Evolutionary conservation across 2,797 vertebrate genomes (phyloP).

Genomic region (Microctenopoma steveboyesi): DNA sequence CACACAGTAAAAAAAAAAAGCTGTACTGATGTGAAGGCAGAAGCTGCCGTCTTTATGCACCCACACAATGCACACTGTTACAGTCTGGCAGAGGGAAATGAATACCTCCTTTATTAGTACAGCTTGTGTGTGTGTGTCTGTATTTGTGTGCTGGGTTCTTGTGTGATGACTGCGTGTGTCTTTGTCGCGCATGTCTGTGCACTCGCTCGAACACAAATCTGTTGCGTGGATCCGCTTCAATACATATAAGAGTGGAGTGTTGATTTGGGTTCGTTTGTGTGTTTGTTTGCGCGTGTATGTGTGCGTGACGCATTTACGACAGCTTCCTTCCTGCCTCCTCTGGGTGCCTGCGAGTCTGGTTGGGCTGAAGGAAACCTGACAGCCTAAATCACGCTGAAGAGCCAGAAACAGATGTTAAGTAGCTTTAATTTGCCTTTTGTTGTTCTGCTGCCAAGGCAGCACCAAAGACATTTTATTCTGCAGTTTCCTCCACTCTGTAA

Average conservation of each 20-base stretch:
- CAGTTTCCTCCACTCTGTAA: constrained; percentile 42
- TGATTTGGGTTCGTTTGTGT: constrained; percentile 20
- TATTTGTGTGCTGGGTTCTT: constrained; percentile 14
- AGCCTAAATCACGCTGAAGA: constrained; percentile 74
- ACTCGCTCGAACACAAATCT: neutral
- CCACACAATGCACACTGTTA: constrained; percentile 35
- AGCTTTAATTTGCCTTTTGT: constrained; percentile 81
- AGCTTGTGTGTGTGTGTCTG: constrained; percentile 6
- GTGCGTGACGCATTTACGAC: constrained; percentile 44
- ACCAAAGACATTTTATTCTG: constrained; percentile 50
- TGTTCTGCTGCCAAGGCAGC: constrained; percentile 67
- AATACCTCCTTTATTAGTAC: constrained; percentile 52
- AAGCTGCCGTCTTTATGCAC: constrained; percentile 33
- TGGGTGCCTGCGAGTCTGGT: constrained; percentile 62
- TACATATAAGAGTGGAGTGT: constrained; percentile 8
- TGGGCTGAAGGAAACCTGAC: constrained; percentile 74
- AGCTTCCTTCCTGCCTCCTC: constrained; percentile 75
- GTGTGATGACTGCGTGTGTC: constrained; percentile 11
- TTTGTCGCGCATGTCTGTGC: constrained; percentile 7
- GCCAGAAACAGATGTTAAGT: constrained; percentile 81
- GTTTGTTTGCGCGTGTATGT: constrained; percentile 3
- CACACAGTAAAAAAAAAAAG: neutral
- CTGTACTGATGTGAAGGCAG: constrained; percentile 30
- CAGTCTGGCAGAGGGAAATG: constrained; percentile 32
- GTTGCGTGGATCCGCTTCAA: neutral